A percentile compares a stretch with the other conserved stretches of the same genome.
phyloP scores from a whole-genome alignment of 1,140 invertebrate genomes.

The Brachionus rotundiformis region DNA sequence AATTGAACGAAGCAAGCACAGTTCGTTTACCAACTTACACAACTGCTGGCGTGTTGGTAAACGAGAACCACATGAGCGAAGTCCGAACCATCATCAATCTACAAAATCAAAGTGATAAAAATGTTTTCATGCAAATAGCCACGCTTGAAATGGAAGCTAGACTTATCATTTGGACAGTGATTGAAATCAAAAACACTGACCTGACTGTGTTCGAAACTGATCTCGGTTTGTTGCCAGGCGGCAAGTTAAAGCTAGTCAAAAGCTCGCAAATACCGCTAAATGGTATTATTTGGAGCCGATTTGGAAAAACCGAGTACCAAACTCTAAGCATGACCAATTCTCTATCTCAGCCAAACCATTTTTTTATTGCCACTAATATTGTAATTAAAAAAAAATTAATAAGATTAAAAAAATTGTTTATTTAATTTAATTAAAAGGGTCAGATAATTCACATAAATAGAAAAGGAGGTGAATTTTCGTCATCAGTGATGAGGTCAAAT shows the following conservation, averaged over 20 bases:
- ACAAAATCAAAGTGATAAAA: constrained; percentile 43
- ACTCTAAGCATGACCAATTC: constrained; percentile 45
- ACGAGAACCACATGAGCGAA: constrained; percentile 51
- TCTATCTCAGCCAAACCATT: constrained; percentile 5
- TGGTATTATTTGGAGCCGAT: not conserved
- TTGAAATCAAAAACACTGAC: constrained; percentile 49
- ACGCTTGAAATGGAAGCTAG: constrained; percentile 18
- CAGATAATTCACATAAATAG: constrained; percentile 50
- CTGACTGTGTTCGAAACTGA: constrained; percentile 49
- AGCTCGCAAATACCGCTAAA: constrained; percentile 23
- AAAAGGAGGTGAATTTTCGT: constrained; percentile 39
- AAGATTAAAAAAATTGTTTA: not conserved
- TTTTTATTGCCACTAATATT: constrained; percentile 47
- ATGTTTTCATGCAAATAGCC: constrained; percentile 46
- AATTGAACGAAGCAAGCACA: not conserved
- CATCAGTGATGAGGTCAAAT: constrained; percentile 29
- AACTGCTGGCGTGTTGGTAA: constrained; percentile 29
- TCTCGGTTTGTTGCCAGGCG: constrained; percentile 40
- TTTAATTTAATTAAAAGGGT: not conserved
- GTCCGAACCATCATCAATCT: constrained; percentile 27
- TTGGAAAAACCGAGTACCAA: constrained; percentile 34
- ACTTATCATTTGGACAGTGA: constrained; percentile 37
- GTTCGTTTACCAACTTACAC: constrained; percentile 18
- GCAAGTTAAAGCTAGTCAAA: constrained; percentile 47
- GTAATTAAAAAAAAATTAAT: constrained; percentile 9